phyloP scores from a whole-genome alignment of 2,113 vertebrate genomes.

The Periophthalmodon schlosseri region DNA sequence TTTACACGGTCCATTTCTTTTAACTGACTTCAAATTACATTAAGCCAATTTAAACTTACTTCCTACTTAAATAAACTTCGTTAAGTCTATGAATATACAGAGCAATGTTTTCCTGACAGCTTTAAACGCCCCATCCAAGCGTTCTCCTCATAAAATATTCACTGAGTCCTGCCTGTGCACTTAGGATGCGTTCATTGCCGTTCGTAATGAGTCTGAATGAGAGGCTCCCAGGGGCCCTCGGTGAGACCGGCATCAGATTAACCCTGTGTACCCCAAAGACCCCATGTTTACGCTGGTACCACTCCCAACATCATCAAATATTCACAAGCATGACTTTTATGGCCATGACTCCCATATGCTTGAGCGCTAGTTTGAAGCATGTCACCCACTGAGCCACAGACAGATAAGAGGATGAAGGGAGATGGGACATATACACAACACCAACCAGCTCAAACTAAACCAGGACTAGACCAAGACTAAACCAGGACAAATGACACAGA shows the following conservation, averaged over 20 bases:
- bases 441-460: too few relatives aligned
- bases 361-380: background rate
- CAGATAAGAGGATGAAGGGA: too few relatives aligned
- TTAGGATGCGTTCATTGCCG: background rate
- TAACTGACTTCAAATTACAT: background rate
- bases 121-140: background rate
- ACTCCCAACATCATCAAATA: background rate
- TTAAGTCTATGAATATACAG: background rate
- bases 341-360: background rate
- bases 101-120: background rate
- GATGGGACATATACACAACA: too few relatives aligned
- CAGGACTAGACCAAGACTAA: too few relatives aligned
- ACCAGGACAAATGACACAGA: too few relatives aligned
- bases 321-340: background rate
- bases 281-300: background rate
- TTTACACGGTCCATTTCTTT: background rate
- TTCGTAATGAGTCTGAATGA: slow-evolving; percentile 3
- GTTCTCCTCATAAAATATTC: background rate
- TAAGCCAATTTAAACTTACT: background rate
- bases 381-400: background rate
- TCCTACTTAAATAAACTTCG: background rate
- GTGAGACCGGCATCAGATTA: background rate
- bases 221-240: background rate
- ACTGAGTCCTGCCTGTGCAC: background rate
- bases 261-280: background rate